phyloP scores from a whole-genome alignment of 2,113 vertebrate genomes.

The Prietella phreatophila region DNA sequence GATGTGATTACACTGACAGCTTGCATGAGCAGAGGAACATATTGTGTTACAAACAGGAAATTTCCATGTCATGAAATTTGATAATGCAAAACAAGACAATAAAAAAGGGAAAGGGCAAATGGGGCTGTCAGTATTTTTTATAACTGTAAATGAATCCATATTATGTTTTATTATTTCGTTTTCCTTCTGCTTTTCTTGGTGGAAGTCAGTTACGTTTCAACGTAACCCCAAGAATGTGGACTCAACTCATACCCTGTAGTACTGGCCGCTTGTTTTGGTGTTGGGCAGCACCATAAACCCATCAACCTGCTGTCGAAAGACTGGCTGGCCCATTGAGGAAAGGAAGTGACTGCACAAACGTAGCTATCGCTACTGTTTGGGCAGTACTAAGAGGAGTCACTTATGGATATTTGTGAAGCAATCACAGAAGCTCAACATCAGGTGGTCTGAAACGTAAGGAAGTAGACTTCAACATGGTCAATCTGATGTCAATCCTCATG shows the following conservation, averaged over 20 bases:
- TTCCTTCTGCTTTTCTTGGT: background rate
- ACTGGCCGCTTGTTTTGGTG: background rate
- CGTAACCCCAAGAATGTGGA: background rate
- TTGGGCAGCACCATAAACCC: background rate
- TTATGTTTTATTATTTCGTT: background rate
- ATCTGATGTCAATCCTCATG: too few relatives aligned
- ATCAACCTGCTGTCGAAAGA: background rate
- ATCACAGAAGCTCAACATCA: too few relatives aligned
- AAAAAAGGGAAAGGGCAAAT: background rate
- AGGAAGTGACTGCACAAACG: background rate
- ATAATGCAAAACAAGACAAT: background rate
- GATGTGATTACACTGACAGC: constrained; percentile 16
- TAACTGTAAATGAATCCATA: background rate
- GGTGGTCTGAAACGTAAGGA: too few relatives aligned
- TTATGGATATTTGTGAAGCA: too few relatives aligned
- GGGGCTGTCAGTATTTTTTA: background rate
- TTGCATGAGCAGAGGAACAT: constrained; percentile 10
- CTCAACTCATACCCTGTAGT: background rate
- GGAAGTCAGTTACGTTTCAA: background rate
- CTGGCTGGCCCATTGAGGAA: background rate
- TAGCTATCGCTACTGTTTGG: too few relatives aligned
- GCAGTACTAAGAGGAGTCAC: too few relatives aligned
- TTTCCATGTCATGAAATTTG: background rate
- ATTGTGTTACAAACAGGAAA: constrained; percentile 45
- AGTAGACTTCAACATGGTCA: too few relatives aligned